Evolutionary conservation across 2,113 vertebrate genomes (phyloP).

Genomic region (Boulengeromyrus knoepffleri): DNA sequence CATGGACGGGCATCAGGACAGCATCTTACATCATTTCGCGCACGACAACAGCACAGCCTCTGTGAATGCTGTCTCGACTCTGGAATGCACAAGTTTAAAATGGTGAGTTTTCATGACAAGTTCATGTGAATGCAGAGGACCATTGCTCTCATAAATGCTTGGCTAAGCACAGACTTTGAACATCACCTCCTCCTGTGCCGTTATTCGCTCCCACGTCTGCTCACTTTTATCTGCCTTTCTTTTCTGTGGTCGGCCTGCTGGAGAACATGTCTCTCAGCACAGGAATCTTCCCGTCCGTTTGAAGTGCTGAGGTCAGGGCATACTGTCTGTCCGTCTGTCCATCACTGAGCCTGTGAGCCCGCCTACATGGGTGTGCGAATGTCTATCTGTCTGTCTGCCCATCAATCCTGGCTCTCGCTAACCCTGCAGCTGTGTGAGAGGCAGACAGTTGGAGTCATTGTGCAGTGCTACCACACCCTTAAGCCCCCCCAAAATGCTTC

Average conservation of each 20-base stretch:
- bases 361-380: not conserved
- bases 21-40: not conserved
- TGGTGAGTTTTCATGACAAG: not conserved
- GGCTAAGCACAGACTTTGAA: not conserved
- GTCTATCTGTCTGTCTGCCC: conserved; percentile 1
- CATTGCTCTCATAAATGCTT: not conserved
- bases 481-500: not conserved
- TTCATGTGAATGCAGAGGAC: not conserved
- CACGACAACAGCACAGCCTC: not conserved
- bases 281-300: not conserved
- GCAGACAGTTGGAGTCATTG: conserved; percentile 18
- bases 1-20: not conserved
- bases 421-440: conserved; percentile 2
- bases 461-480: not conserved
- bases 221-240: not conserved
- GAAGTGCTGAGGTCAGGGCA: conserved; percentile 7
- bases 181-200: not conserved
- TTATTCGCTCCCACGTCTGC: not conserved
- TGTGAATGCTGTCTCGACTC: not conserved
- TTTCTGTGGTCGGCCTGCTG: not conserved
- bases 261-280: conserved; percentile 3
- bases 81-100: not conserved
- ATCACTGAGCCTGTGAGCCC: not conserved
- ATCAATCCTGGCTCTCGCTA: not conserved
- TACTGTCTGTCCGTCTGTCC: conserved; percentile 1